Evolutionary conservation across 2,797 vertebrate species (phyloP).

Genomic region (Chelonia mydas): DNA sequence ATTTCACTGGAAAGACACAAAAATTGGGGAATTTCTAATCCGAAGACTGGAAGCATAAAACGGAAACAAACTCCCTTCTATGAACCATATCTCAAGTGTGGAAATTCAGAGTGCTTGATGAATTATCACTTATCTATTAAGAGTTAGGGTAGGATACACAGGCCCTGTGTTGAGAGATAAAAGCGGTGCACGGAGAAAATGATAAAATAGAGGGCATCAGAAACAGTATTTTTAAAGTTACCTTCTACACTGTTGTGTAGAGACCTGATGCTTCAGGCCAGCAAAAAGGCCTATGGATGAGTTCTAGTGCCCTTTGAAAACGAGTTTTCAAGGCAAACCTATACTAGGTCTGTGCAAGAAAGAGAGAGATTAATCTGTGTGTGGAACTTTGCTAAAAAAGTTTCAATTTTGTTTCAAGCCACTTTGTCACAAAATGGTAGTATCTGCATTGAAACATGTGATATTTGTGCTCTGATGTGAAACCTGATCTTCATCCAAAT

Average conservation of each 20-base stretch:
- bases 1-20: neutral
- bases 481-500: neutral
- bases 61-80: neutral
- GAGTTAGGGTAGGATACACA: neutral
- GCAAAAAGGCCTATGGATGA: neutral
- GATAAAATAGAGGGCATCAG: neutral
- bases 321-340: neutral
- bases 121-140: neutral
- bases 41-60: neutral
- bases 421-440: neutral
- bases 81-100: neutral
- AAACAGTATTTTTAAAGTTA: neutral
- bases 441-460: neutral
- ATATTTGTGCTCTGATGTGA: neutral
- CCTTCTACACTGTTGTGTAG: conserved; percentile 8
- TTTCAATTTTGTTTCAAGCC: neutral
- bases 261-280: neutral
- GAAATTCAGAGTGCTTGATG: neutral
- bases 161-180: neutral
- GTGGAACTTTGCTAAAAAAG: neutral
- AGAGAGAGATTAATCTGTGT: neutral
- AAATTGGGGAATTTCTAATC: neutral
- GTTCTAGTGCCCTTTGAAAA: neutral
- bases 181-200: neutral
- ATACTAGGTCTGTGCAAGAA: neutral